Percentiles rank a stretch among this genome's conserved stretches.
These are phyloP conservation scores for Oligia latruncula DNA, from an alignment of 2,888 invertebrate species.

Conservation along the genomic window DNA sequence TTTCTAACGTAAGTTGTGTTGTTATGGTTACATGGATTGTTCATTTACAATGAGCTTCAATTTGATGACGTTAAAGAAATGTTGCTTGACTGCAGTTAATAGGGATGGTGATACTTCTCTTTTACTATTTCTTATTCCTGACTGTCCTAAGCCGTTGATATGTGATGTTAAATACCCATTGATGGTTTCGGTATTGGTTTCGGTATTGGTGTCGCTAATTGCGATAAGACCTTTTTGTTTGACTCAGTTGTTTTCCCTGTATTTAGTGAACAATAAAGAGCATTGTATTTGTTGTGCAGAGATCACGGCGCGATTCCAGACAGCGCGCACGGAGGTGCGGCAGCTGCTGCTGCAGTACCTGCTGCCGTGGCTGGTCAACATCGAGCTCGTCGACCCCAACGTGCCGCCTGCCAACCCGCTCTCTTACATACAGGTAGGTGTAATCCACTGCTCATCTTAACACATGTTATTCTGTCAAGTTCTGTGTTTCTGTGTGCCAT, in stretches of 20 bases:
- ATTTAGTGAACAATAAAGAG: not conserved
- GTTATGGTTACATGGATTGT: not conserved
- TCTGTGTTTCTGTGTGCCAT: not conserved
- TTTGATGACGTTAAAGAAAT: not conserved
- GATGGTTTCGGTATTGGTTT: not conserved
- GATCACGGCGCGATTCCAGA: conserved; percentile 98
- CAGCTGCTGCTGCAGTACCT: conserved; percentile 97
- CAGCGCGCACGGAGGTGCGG: conserved; percentile 97
- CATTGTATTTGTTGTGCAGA: conserved; percentile 91
- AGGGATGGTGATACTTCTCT: not conserved
- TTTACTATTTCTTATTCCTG: not conserved
- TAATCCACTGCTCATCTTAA: not conserved
- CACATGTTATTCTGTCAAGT: not conserved
- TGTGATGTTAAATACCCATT: not conserved
- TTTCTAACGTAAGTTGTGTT: not conserved
- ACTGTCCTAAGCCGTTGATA: not conserved
- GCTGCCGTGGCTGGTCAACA: conserved; percentile 99
- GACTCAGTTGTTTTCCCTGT: not conserved
- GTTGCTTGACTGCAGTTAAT: not conserved
- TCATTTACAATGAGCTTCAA: not conserved
- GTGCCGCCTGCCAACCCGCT: conserved; percentile 97
- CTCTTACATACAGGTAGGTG: conserved; percentile 95
- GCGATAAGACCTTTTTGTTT: not conserved
- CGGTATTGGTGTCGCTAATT: not conserved
- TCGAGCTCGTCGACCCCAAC: conserved; percentile 99